Evolutionary conservation across 37 sponge, comb jelly and placozoan species (phyloP).

Genomic region (Spongilla lacustris): DNA sequence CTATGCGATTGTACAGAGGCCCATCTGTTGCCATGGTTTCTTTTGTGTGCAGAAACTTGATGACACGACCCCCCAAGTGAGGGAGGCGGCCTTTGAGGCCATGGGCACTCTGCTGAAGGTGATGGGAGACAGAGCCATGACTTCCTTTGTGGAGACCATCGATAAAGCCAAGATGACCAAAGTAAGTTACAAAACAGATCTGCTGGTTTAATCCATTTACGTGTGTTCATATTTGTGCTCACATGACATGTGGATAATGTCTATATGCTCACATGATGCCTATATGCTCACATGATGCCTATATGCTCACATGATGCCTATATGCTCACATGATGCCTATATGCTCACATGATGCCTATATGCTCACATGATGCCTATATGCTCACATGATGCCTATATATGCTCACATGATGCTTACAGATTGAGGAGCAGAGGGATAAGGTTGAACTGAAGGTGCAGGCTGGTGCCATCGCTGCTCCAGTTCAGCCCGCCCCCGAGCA

Average conservation of each 20-base stretch:
- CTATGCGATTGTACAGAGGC: no score
- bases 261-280: no score
- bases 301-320: no score
- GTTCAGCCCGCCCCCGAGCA: conserved; percentile 20
- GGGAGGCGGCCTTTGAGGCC: conserved; percentile 84
- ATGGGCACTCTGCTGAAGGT: conserved; percentile 89
- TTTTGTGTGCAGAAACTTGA: no score
- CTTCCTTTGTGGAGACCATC: conserved; percentile 72
- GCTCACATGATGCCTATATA: no score
- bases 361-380: background rate
- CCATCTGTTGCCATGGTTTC: no score
- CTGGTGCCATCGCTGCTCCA: conserved; percentile 44
- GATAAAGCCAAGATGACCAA: conserved; percentile 90
- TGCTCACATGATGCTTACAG: conserved; percentile 6
- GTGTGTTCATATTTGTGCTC: no score
- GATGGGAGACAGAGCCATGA: conserved; percentile 88
- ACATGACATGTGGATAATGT: no score
- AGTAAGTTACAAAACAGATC: no score
- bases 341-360: background rate
- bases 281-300: no score
- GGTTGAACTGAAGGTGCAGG: conserved; percentile 69
- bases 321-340: no score
- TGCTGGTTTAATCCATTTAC: no score
- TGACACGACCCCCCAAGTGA: conserved; percentile 84
- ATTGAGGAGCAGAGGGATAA: conserved; percentile 77